Evolutionary conservation across 2,797 vertebrate species (phyloP).

Genomic region (Neosilurus hyrtlii): DNA sequence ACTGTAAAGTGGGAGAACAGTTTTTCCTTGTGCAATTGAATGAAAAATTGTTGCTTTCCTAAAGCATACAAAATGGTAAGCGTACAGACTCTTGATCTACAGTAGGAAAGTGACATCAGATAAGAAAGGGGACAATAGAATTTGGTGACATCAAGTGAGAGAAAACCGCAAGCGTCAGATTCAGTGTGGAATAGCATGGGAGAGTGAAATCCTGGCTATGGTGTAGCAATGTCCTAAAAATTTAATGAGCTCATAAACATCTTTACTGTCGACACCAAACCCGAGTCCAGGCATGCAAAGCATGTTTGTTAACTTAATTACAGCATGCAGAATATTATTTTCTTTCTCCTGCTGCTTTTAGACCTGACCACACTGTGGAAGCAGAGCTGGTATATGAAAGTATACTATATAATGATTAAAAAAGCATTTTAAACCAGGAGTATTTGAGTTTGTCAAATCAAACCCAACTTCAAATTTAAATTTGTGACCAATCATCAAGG

Average conservation of each 20-base stretch:
- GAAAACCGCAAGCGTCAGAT: slow-evolving; percentile 31
- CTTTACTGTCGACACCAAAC: slow-evolving; percentile 49
- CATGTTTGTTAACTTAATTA: slow-evolving; percentile 48
- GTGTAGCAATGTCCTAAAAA: slow-evolving; percentile 47
- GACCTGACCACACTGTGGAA: slow-evolving; percentile 19
- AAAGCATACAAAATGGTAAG: slow-evolving; percentile 27
- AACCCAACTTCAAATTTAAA: background rate
- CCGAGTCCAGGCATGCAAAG: slow-evolving; percentile 26
- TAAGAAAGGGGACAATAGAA: slow-evolving; percentile 26
- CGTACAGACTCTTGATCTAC: background rate
- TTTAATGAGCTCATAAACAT: slow-evolving; percentile 54
- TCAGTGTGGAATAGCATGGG: slow-evolving; percentile 39
- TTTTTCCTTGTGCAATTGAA: background rate
- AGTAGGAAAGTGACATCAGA: slow-evolving; percentile 31
- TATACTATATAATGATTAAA: background rate
- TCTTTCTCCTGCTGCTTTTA: slow-evolving; percentile 27
- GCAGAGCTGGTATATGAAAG: background rate
- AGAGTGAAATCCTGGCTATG: slow-evolving; percentile 46
- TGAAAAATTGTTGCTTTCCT: slow-evolving; percentile 1
- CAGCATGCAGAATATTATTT: slow-evolving; percentile 37
- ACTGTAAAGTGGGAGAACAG: background rate
- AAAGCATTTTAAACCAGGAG: background rate
- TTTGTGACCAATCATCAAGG: background rate
- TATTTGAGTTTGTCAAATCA: background rate
- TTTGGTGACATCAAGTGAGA: slow-evolving; percentile 33